Conservation (phyloP, 2,888 invertebrate genomes). For the Tanytarsus gracilentus region DNA sequence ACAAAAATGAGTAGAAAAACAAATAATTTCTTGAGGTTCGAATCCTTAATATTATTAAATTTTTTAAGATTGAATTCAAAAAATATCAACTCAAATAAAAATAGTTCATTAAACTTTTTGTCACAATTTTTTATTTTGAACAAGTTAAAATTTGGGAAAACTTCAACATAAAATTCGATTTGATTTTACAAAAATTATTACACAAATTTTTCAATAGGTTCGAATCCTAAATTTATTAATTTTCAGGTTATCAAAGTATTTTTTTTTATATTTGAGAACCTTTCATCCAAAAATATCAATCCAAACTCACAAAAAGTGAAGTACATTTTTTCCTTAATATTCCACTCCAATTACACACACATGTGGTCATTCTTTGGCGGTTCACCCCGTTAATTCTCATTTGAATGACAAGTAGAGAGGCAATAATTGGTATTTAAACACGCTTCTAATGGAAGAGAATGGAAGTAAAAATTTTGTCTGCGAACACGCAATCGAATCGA, state of each 20-base stretch:
- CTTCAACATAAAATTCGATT: no score
- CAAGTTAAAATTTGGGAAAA: no score
- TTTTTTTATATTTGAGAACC: neutral
- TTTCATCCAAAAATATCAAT: neutral
- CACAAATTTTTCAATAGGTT: no score
- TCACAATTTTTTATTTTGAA: no score
- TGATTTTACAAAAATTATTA: no score
- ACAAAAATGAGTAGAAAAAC: no score
- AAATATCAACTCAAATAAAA: no score
- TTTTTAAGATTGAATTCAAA: no score
- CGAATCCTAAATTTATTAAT: no score
- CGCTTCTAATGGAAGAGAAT: neutral
- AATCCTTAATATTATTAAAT: no score
- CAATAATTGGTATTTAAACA: conserved; percentile 27
- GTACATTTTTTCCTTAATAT: conserved; percentile 8
- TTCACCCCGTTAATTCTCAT: conserved; percentile 23
- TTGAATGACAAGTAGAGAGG: neutral
- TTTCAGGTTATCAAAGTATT: neutral
- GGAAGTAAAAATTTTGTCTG: neutral
- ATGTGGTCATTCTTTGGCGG: conserved; percentile 14
- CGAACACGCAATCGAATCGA: conserved; percentile 24
- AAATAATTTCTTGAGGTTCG: no score
- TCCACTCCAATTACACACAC: conserved; percentile 21
- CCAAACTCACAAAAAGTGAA: neutral
- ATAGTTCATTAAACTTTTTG: no score